Base-by-base conservation (phyloP, 2,888 invertebrate species). In the Mechanitis messenoides region DNA sequence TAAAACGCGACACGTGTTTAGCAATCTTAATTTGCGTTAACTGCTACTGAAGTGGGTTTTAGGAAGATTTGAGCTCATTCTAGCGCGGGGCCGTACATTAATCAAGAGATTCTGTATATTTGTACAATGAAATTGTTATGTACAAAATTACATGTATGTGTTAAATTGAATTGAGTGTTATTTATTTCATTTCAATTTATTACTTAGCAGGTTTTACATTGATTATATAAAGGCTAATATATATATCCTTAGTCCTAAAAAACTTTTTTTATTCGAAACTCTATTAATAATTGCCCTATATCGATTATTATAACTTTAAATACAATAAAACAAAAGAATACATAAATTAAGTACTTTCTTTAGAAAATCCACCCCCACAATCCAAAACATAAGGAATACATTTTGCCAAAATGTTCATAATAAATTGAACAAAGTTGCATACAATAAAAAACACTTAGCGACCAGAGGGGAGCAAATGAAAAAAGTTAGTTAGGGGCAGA, bases 401-500 rank as follows among this genome's bases (percentile, higher is more conserved):
- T 62, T 66, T 46, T 55, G 35, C 58, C 64, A 55, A 58, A 62
- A 68, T 58, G 53, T 61, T 31, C 53, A 47, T 53, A 53, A 62
- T 69, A 67, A 69, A 66, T 68, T 67, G 57, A 45, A 28, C 35
- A 33, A 65, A 61, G 61, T 67, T 69, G 68, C 69, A 68, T 65
- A 61, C 76, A 68, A 71, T 76, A 79, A 81, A 81, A 83, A 86
- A 78, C 82, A 85, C 81, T 87, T 84, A 83, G 72, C 78, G 73
- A 72, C 72, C 72, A 69, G 73, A 61, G 58, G 73, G 69, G 73
- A 73, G 73, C 71, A 75, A 83, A 81, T 75, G 77, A 78, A 81
- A 84, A 79, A 83, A 84, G 77, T 82, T 82, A 79, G 81, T 79
- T 77, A 70, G 79, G 72, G 78, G 78, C 79, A 84, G 79, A 83